These are phyloP conservation scores for Agriopis leucophaearia DNA, from an alignment of 2,888 invertebrate genomes.

Conservation along the genomic window DNA sequence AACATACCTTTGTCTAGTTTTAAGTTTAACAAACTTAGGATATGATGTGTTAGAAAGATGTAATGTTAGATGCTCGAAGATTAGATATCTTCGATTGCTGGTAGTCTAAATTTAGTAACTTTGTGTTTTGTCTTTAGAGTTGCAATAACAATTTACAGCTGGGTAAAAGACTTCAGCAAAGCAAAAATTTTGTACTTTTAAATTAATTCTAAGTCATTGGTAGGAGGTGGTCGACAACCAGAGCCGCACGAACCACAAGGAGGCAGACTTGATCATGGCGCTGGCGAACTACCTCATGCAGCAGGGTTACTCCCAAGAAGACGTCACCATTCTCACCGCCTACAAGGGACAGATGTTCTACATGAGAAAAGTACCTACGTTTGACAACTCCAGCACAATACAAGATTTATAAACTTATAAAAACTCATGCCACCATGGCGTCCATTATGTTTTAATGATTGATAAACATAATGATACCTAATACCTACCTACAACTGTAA, in stretches of 20 bases:
- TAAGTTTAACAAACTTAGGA: too few species aligned
- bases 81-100: too few species aligned
- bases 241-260: slow-evolving; percentile 87
- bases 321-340: slow-evolving; percentile 91
- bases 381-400: not conserved
- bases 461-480: slow-evolving; percentile 2
- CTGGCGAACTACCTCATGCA: slow-evolving; percentile 88
- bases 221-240: slow-evolving; percentile 72
- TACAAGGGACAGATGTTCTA: slow-evolving; percentile 91
- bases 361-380: slow-evolving; percentile 75
- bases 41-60: too few species aligned
- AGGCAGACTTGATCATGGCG: slow-evolving; percentile 87
- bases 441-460: not conserved
- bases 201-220: slow-evolving; percentile 6
- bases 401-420: not conserved
- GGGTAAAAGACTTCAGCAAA: not conserved
- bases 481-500: not conserved
- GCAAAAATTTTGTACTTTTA: not conserved
- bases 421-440: not conserved
- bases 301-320: slow-evolving; percentile 87
- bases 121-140: too few species aligned
- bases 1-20: too few species aligned
- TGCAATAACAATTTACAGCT: too few species aligned
- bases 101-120: too few species aligned
- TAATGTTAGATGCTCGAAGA: too few species aligned